Conservation (phyloP, 2,113 vertebrate genomes). For the Procapra przewalskii region DNA sequence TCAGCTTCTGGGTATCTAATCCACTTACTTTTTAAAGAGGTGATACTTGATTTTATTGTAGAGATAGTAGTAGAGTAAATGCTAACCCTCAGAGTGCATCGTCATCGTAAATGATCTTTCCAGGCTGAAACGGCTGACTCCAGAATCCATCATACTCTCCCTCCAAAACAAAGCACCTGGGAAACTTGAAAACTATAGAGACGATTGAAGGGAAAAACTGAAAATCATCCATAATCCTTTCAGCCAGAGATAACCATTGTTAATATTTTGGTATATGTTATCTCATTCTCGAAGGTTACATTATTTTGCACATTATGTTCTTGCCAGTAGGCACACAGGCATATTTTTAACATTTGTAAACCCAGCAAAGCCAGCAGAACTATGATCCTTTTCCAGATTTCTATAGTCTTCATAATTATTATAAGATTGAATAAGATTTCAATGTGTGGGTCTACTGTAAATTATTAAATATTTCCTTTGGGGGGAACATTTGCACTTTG, state of each 20-base stretch:
- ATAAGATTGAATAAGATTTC: slow-evolving; percentile 41
- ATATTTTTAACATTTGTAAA: slow-evolving; percentile 40
- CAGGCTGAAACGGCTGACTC: neutral
- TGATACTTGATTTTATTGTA: neutral
- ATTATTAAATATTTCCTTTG: slow-evolving; percentile 40
- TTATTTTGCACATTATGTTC: neutral
- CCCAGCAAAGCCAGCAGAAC: neutral
- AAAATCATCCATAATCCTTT: neutral
- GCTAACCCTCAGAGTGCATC: neutral
- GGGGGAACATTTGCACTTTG: neutral
- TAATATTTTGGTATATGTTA: neutral
- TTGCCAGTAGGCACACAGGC: neutral
- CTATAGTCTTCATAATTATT: slow-evolving; percentile 13
- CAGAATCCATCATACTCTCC: neutral
- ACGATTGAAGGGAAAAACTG: neutral
- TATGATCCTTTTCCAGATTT: neutral
- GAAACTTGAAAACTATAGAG: neutral
- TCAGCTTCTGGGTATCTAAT: neutral
- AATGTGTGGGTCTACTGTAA: neutral
- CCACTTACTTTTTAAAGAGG: neutral
- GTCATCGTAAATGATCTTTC: neutral
- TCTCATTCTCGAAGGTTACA: slow-evolving; percentile 13
- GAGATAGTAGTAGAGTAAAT: neutral
- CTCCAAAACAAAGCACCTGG: neutral
- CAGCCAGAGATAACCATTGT: neutral